These are phyloP conservation scores for Willowsia nigromaculata DNA, from an alignment of 2,888 invertebrate species.

Conservation along the genomic window DNA sequence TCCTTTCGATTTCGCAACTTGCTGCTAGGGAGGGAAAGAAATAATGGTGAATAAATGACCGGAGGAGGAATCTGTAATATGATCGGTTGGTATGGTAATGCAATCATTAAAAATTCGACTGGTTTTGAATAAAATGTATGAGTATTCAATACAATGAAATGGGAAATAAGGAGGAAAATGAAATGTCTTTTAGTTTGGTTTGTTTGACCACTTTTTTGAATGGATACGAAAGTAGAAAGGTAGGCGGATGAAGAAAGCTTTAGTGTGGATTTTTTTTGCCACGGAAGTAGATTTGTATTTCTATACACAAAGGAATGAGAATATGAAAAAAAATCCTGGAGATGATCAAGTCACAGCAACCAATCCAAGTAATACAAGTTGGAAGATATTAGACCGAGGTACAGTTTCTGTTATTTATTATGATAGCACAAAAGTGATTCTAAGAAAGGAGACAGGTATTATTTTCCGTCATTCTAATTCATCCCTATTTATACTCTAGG, in stretches of 20 bases:
- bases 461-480: neutral
- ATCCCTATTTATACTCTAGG: neutral
- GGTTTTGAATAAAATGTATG: neutral
- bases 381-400: neutral
- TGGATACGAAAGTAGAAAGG: too few species aligned
- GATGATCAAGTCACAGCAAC: too few species aligned
- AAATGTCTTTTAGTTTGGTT: too few species aligned
- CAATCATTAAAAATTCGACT: neutral
- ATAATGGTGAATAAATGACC: conserved; percentile 16
- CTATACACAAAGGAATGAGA: too few species aligned
- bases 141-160: neutral
- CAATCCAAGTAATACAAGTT: too few species aligned
- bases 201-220: too few species aligned
- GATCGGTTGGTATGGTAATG: neutral
- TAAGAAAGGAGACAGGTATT: neutral
- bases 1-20: neutral
- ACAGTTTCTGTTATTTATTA: neutral
- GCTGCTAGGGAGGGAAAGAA: neutral
- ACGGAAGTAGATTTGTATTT: too few species aligned
- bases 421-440: neutral
- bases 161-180: neutral
- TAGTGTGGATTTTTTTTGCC: too few species aligned
- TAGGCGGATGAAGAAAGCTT: too few species aligned
- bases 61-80: neutral
- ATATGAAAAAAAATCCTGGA: too few species aligned